phyloP scores from a whole-genome alignment of 1,140 invertebrate species.

The Tetramorium alpestre region DNA sequence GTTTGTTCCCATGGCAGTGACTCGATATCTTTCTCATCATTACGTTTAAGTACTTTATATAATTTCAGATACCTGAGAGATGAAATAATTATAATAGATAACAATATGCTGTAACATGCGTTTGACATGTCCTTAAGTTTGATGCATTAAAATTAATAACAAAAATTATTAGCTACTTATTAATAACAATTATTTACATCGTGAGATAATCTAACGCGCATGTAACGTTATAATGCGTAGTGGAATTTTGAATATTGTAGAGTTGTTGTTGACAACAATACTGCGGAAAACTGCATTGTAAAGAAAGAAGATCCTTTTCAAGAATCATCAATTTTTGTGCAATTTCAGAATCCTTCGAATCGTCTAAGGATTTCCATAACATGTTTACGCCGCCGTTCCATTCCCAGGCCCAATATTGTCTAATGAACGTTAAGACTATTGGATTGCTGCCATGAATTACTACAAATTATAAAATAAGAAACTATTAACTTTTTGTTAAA shows the following conservation, averaged over 20 bases:
- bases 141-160: neutral
- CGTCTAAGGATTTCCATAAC: slow-evolving; percentile 74
- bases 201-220: slow-evolving; percentile 86
- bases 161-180: neutral
- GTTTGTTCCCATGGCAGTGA: slow-evolving; percentile 87
- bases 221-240: slow-evolving; percentile 86
- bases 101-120: neutral
- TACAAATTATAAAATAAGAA: slow-evolving; percentile 41
- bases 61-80: slow-evolving; percentile 78
- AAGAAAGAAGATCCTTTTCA: slow-evolving; percentile 82
- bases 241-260: slow-evolving; percentile 88
- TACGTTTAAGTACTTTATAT: slow-evolving; percentile 71
- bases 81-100: neutral
- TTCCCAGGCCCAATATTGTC: slow-evolving; percentile 82
- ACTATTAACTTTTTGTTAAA: neutral
- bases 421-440: slow-evolving; percentile 73
- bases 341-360: slow-evolving; percentile 69
- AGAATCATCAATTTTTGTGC: slow-evolving; percentile 81
- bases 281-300: slow-evolving; percentile 84
- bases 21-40: slow-evolving; percentile 81
- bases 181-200: slow-evolving; percentile 84
- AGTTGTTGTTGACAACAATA: slow-evolving; percentile 85
- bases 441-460: slow-evolving; percentile 74
- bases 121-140: neutral
- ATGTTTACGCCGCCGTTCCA: slow-evolving; percentile 83